Percentiles rank a stretch among this genome's conserved stretches.
Conservation (phyloP, 2,888 invertebrate species). For the Hirtodrosophila duncani region DNA sequence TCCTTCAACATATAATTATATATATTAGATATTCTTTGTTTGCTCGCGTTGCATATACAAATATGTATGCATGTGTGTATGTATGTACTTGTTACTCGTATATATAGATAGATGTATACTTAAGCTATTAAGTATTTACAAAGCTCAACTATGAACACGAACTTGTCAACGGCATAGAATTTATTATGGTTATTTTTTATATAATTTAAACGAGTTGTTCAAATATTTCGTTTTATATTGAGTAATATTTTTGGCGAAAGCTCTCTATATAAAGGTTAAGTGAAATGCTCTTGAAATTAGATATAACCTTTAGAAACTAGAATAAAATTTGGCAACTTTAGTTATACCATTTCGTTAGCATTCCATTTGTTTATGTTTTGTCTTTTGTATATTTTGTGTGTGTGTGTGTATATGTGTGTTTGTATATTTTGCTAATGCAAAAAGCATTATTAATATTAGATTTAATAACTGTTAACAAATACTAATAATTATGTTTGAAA, state of each 20-base stretch:
- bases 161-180: slow-evolving; percentile 51
- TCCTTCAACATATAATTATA: slow-evolving; percentile 31
- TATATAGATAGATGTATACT: slow-evolving; percentile 64
- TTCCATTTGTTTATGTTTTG: slow-evolving; percentile 1
- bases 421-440: slow-evolving; percentile 18
- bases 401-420: no score
- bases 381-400: no score
- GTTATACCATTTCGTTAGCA: slow-evolving; percentile 8
- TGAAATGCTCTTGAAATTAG: no score
- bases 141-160: slow-evolving; percentile 67
- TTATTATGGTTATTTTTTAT: slow-evolving; percentile 23
- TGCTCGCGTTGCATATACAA: slow-evolving; percentile 34
- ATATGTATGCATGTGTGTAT: slow-evolving; percentile 27
- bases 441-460: slow-evolving; percentile 7
- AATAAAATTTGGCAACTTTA: no score
- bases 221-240: slow-evolving; percentile 7
- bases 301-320: no score
- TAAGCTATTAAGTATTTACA: slow-evolving; percentile 78
- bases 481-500: slow-evolving; percentile 25
- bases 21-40: slow-evolving; percentile 27
- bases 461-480: slow-evolving; percentile 21
- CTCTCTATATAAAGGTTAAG: slow-evolving; percentile 14
- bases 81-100: slow-evolving; percentile 26
- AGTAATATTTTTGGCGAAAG: slow-evolving; percentile 17
- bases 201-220: slow-evolving; percentile 20